Base-by-base conservation (phyloP, 2,888 invertebrate genomes). In the Ochropleura plecta region DNA sequence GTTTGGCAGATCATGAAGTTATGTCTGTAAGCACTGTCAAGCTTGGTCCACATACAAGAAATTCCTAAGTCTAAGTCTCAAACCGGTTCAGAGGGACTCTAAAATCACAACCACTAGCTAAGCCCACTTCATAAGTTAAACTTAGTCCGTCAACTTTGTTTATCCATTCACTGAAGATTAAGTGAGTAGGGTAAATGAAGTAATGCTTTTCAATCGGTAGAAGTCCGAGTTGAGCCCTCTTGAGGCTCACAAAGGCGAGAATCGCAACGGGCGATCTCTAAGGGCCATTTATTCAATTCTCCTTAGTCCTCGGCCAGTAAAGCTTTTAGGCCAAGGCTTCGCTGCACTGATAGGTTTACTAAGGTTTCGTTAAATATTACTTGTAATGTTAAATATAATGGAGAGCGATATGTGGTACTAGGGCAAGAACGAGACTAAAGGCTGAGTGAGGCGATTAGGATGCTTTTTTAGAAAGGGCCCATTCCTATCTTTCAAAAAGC, bases 201-300 rank as follows among this genome's bases (percentile, higher is more conserved):
- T 73, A 82, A 72, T 70, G 70, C 71, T 73, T 79, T 80, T 76
- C 62, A 85, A 83, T 82, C 75, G 69, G 48, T 62, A 64, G 77
- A 53, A 76, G 71, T 76, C 51, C 16, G 20, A 60, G 63, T 70
- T 73, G 67, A 83, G 76, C 59, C 72, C 68, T 76, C 79, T 85
- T 59, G 71, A 76, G 55, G 51, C 57, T 44, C 49, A 83, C 78
- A 81, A 85, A 79, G 78, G 60, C 72, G 65, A 18, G 70, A 64
- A 83, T 86, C 76, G 71, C 60, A 70, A 18, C 72, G 62, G 70
- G 62, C 66, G 72, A 79, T 80, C 77, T 79, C 49, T 64, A 48
- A 79, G 75, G 70, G 70, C 66, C 75, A 76, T 79, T 84, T 82
- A 79, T 80, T 79, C 71, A 81, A 79, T 78, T 74, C 65, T 59